Evolutionary conservation across 1,140 invertebrate genomes (phyloP), one percentile per base, ranked within the genome.

Genomic region (Riptortus pedestris): DNA sequence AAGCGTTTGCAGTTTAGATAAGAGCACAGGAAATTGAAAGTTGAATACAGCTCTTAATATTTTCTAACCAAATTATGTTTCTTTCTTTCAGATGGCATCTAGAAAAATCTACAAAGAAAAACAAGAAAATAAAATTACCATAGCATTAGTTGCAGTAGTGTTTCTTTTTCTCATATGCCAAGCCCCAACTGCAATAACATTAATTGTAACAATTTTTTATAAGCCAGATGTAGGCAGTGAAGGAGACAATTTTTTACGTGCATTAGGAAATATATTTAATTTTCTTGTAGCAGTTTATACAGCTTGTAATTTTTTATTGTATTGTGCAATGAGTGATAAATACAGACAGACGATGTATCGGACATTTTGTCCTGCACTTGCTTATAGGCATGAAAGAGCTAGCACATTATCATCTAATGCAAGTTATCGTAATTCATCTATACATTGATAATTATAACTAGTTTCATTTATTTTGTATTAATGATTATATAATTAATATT

Each of bases 241-340:
- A 33, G 71, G 71, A 18, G 73, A 71, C 16, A 69, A 74, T 66
- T 67, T 82, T 1, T 70, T 79, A 0, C 70, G 70, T 63, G 82
- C 79, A 48, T 72, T 85, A 1, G 83, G 84, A 9, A 89, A 88
- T 74, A 80, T 89, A 26, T 85, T 81, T 72, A 90, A 90, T 73
- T 76, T 88, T 22, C 74, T 90, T 20, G 77, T 84, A 7, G 80
- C 82, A 29, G 74, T 88, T 33, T 89, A 89, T 74, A 83, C 87
- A 1, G 79, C 83, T 14, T 79, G 78, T 1, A 90, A 90, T 75
- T 90, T 90, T 74, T 76, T 90, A 57, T 74, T 90, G 33, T 90
- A 90, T 73, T 88, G 86, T 65, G 82, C 83, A 26, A 79, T 90
- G 68, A 87, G 85, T 67, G 83, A 85, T 70, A 85, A 85, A 68